Evolutionary conservation across 2,113 vertebrate species (phyloP).

Genomic region (Passer domesticus): DNA sequence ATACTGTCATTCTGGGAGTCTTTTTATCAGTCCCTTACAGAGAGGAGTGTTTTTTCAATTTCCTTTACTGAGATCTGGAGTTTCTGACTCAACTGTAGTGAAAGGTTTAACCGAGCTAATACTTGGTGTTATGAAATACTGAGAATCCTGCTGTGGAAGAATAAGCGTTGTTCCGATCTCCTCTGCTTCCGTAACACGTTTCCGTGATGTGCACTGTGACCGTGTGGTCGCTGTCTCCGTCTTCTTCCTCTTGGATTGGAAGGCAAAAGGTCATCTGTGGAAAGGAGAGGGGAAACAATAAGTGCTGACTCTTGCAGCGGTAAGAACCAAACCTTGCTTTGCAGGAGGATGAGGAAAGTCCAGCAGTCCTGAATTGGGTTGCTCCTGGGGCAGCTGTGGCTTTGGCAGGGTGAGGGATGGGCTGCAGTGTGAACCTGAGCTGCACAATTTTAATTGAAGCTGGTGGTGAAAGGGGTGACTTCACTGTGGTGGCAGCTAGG

Average conservation of each 20-base stretch:
- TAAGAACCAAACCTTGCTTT: not conserved
- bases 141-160: not conserved
- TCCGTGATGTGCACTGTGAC: accelerated
- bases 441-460: not conserved
- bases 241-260: not conserved
- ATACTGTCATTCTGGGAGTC: not conserved
- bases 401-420: not conserved
- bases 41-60: not conserved
- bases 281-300: not conserved
- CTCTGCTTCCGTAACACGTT: not conserved
- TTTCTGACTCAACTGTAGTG: not conserved
- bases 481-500: not conserved
- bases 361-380: not conserved
- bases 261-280: not conserved
- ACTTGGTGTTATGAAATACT: not conserved
- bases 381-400: not conserved
- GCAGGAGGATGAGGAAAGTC: not conserved
- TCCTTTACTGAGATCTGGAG: not conserved
- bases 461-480: not conserved
- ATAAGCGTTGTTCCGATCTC: accelerated
- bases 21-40: not conserved
- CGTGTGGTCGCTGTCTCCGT: accelerated
- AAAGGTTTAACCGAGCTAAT: not conserved
- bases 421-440: not conserved
- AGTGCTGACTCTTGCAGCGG: accelerated